Evolutionary conservation across 1,140 invertebrate genomes (phyloP).

Genomic region (Euura saliciscinereae): DNA sequence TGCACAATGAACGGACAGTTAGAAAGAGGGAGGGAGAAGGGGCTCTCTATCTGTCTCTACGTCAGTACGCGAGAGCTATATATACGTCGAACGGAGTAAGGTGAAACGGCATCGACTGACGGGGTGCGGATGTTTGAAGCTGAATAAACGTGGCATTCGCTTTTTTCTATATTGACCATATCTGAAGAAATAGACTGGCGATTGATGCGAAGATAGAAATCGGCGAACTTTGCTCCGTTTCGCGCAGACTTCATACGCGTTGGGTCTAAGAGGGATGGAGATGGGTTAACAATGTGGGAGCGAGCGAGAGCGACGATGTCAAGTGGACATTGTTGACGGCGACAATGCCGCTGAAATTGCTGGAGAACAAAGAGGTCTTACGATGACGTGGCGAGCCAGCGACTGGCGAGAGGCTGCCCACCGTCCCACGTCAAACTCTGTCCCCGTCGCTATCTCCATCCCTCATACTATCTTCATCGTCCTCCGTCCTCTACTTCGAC

Average conservation of each 20-base stretch:
- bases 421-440: neutral
- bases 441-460: slow-evolving; percentile 8
- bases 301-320: slow-evolving; percentile 57
- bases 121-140: too few relatives aligned
- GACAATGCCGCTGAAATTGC: slow-evolving; percentile 62
- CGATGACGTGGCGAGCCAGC: slow-evolving; percentile 57
- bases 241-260: slow-evolving; percentile 2
- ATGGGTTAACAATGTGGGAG: slow-evolving; percentile 47
- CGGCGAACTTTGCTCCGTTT: neutral
- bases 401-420: slow-evolving; percentile 23
- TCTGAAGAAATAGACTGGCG: too few relatives aligned
- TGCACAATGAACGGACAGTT: slow-evolving; percentile 49
- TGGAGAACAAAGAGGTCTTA: slow-evolving; percentile 62
- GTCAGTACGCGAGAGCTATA: too few relatives aligned
- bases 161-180: too few relatives aligned
- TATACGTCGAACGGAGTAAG: too few relatives aligned
- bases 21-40: slow-evolving; percentile 19
- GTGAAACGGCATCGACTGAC: too few relatives aligned
- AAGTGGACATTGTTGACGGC: slow-evolving; percentile 63
- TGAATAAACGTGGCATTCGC: too few relatives aligned
- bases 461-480: slow-evolving; percentile 2
- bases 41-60: neutral
- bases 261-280: slow-evolving; percentile 15
- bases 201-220: neutral
- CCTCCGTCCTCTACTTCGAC: neutral